A percentile compares a stretch with the other conserved stretches of the same genome.
Conservation (phyloP, 1,140 invertebrate genomes). For the Acyrthosiphon pisum region DNA sequence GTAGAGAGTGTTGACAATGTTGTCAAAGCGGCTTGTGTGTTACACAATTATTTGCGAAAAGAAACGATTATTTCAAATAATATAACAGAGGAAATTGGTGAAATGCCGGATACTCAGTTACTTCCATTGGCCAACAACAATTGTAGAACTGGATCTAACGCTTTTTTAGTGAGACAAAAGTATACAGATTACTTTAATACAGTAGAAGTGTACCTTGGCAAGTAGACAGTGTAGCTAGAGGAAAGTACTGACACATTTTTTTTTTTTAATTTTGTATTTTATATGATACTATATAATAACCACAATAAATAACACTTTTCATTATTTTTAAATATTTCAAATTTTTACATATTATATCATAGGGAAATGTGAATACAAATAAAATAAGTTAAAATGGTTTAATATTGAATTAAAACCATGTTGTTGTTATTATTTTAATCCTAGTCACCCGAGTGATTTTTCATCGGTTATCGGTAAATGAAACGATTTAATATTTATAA, state of each 20-base stretch:
- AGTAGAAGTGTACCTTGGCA: slow-evolving; percentile 13
- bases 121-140: not conserved
- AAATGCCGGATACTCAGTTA: slow-evolving; percentile 6
- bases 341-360: not conserved
- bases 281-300: not conserved
- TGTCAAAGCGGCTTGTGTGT: not conserved
- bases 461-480: not conserved
- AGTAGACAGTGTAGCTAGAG: not conserved
- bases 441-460: not conserved
- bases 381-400: slow-evolving; percentile 2
- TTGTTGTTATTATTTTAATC: not conserved
- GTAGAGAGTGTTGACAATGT: not conserved
- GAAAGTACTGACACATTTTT: not conserved
- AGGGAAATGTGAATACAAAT: not conserved
- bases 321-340: no score
- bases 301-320: no score
- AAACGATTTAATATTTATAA: not conserved
- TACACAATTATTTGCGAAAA: slow-evolving; percentile 13
- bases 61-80: slow-evolving; percentile 14
- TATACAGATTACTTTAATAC: slow-evolving; percentile 11
- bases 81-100: not conserved
- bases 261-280: not conserved
- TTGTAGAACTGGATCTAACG: not conserved
- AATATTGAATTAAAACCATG: not conserved
- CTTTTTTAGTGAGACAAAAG: slow-evolving; percentile 16